Evolutionary conservation across 2,888 invertebrate genomes (phyloP).

Genomic region (Tricholauxania praeusta): DNA sequence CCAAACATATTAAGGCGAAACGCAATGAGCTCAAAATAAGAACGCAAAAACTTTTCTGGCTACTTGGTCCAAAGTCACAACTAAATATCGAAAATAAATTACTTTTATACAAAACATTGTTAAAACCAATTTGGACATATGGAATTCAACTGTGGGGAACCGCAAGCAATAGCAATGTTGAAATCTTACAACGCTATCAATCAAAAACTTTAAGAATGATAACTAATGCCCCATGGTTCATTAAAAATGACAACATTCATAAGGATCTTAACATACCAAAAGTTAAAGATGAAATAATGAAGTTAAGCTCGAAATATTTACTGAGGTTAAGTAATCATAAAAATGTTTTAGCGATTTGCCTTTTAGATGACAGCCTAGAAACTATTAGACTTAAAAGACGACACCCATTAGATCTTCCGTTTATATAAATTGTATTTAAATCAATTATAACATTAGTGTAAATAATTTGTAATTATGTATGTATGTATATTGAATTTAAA

Average conservation of each 20-base stretch:
- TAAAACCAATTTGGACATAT: constrained; percentile 27
- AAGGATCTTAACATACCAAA: constrained; percentile 10
- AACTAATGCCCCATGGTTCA: constrained; percentile 26
- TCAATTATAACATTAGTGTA: too few species aligned
- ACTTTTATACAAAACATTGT: constrained; percentile 23
- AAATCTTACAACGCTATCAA: too few species aligned
- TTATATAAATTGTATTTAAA: too few species aligned
- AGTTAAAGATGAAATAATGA: constrained; percentile 31
- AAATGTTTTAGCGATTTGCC: constrained; percentile 24
- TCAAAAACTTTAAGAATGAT: constrained; percentile 24
- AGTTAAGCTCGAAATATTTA: constrained; percentile 18
- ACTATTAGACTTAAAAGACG: too few species aligned
- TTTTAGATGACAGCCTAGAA: too few species aligned
- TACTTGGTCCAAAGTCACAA: constrained; percentile 2
- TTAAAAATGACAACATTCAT: constrained; percentile 21
- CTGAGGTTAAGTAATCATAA: constrained; percentile 28
- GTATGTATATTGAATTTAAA: too few species aligned
- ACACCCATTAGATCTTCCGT: too few species aligned
- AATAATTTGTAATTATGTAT: too few species aligned
- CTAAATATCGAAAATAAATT: constrained; percentile 6
- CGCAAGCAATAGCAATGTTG: constrained; percentile 26
- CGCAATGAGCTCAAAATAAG: too few species aligned
- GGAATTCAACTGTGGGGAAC: constrained; percentile 29
- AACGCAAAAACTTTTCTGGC: constrained; percentile 21
- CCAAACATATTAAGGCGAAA: constrained; percentile 2